Evolutionary conservation across 2,888 invertebrate genomes (phyloP), one percentile per base, ranked within the genome.

Genomic region (Marronus borbonicus): DNA sequence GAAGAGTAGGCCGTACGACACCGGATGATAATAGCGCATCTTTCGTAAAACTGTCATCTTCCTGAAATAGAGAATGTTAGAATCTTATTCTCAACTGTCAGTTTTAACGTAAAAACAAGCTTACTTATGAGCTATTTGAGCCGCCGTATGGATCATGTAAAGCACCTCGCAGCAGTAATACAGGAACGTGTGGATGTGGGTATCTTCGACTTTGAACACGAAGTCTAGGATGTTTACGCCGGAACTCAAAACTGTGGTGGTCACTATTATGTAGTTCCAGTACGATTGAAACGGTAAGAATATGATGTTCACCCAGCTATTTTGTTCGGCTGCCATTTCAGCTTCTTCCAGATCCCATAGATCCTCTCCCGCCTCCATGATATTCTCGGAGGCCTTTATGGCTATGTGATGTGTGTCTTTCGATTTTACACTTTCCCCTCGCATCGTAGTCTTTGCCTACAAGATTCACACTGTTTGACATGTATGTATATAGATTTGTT

Each of bases 271-370:
- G 14, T 78, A 60, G 39, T 78, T 49, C 81, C 81, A 81, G 14
- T 74, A 39, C 8, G 31, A n/a, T 28, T 76, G 74, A 74, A 82
- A 82, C 17, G 81, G 81, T 28, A 82, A 66, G 44, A 80, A 82
- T n/a, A 82, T 80, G 12, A 82, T 80, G 52, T 80, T 80, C 55
- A 62, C 70, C 80, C 80, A 81, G 50, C 24, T 68, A 50, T 28
- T 49, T 8, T 74, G 60, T 44, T 74, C 58, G 20, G 20, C 14
- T 2, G 24, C 62, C 4, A 62, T 28, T n/a, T 36, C 24, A 1
- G 72, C 28, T 10, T 62, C 62, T 4, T 62, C 62, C 62, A 62
- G 7, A 2, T 62, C 62, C 44, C 44, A 44, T 44, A 44, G 44
- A 44, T 44, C 44, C 10, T 44, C 44, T 12, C 10, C 44, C 12